Conservation (phyloP, 2,113 vertebrate species). For the Melanerpes formicivorus region DNA sequence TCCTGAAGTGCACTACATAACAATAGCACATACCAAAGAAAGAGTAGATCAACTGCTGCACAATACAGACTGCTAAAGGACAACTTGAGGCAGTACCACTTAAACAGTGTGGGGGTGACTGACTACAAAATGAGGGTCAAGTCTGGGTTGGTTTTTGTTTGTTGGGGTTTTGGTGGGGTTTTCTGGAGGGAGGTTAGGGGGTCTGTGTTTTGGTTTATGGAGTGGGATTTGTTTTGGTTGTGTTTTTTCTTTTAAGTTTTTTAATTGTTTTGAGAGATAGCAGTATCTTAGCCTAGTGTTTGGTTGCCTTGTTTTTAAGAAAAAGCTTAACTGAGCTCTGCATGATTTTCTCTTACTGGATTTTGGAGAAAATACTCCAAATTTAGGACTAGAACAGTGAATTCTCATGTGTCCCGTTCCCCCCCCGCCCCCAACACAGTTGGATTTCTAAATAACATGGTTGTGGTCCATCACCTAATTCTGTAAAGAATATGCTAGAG, state of each 20-base stretch:
- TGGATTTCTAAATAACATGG: not conserved
- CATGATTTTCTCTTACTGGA: not conserved
- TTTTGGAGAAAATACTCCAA: not conserved
- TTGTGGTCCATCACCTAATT: not conserved
- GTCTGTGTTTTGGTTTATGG: too few relatives aligned
- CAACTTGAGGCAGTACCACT: not conserved
- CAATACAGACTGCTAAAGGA: not conserved
- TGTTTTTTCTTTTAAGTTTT: too few relatives aligned
- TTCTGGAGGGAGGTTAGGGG: too few relatives aligned
- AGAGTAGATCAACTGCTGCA: not conserved
- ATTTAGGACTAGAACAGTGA: rapidly evolving
- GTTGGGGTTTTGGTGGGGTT: too few relatives aligned
- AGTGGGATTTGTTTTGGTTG: too few relatives aligned
- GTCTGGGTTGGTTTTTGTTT: not conserved
- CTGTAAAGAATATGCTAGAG: not conserved
- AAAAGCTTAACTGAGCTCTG: not conserved
- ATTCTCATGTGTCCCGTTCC: not conserved
- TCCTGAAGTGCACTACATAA: not conserved
- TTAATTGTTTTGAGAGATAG: not conserved
- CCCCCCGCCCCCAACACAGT: too few relatives aligned
- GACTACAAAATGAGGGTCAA: not conserved
- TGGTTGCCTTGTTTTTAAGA: not conserved
- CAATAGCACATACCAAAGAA: not conserved
- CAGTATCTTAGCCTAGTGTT: not conserved
- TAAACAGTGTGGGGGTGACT: not conserved